phyloP scores from a whole-genome alignment of 2,113 vertebrate species.

The Emydocephalus ijimae region DNA sequence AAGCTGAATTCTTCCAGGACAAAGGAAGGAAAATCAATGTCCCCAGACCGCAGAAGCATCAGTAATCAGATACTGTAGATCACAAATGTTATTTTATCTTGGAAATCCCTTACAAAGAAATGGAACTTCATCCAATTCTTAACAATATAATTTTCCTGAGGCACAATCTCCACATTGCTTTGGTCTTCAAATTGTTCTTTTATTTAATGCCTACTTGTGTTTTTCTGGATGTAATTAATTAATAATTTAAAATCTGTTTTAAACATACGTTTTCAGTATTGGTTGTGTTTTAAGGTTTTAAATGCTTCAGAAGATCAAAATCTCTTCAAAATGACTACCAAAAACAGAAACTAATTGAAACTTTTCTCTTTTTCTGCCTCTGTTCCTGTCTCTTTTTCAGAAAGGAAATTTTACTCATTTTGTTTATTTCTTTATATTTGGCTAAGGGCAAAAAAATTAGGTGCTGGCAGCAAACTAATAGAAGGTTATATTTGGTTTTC shows the following conservation, averaged over 20 bases:
- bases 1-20: background rate
- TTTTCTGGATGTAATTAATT: background rate
- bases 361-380: background rate
- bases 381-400: background rate
- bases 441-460: background rate
- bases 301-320: background rate
- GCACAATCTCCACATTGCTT: background rate
- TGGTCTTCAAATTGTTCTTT: background rate
- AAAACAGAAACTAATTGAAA: background rate
- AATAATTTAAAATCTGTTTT: background rate
- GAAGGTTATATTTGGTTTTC: background rate
- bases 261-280: background rate
- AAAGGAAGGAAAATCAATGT: background rate
- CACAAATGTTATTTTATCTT: background rate
- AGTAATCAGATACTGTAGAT: background rate
- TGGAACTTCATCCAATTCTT: background rate
- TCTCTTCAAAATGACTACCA: background rate
- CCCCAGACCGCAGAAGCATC: background rate
- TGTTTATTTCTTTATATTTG: background rate
- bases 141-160: background rate
- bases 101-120: background rate
- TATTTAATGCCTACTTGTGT: background rate
- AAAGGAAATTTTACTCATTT: background rate
- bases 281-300: background rate
- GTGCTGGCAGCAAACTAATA: background rate